phyloP scores from a whole-genome alignment of 2,888 invertebrate genomes.

The Carabus problematicus region DNA sequence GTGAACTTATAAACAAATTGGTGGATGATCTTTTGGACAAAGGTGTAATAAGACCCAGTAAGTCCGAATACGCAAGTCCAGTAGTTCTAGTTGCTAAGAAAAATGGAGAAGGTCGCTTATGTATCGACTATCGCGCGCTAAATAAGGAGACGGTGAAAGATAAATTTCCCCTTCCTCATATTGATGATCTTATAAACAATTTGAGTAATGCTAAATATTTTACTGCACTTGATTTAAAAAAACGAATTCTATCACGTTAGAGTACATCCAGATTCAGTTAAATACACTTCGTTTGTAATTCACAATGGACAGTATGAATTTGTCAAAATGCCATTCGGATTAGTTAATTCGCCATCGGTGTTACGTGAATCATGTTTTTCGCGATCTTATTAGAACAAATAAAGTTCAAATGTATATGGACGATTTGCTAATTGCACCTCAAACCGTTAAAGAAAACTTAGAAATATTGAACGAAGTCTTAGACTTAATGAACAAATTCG shows the following conservation, averaged over 20 bases:
- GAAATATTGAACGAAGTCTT: conserved; percentile 19
- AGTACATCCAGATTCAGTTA: conserved; percentile 22
- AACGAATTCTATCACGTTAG: conserved; percentile 46
- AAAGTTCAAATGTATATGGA: conserved; percentile 27
- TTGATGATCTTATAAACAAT: conserved; percentile 17
- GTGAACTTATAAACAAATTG: conserved; percentile 29
- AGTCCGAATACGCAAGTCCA: conserved; percentile 33
- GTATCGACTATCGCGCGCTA: conserved; percentile 22
- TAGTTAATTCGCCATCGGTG: conserved; percentile 29
- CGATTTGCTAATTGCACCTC: conserved; percentile 17
- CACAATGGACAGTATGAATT: conserved; percentile 29
- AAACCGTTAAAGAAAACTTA: conserved; percentile 18
- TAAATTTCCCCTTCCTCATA: conserved; percentile 21
- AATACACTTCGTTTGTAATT: conserved; percentile 28
- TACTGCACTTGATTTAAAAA: conserved; percentile 45
- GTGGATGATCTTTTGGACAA: conserved; percentile 43
- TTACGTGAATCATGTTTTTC: conserved; percentile 24
- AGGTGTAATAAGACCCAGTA: conserved; percentile 30
- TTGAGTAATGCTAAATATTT: conserved; percentile 20
- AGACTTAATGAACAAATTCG: conserved; percentile 7
- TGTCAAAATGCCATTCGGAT: conserved; percentile 32
- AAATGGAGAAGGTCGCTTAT: conserved; percentile 22
- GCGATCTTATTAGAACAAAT: conserved; percentile 18
- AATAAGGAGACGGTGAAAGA: conserved; percentile 28
- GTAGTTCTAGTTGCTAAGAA: conserved; percentile 31